Percentiles rank a stretch among this genome's conserved stretches.
Conservation (phyloP, 2,113 vertebrate genomes). For the Microtus ochrogaster region DNA sequence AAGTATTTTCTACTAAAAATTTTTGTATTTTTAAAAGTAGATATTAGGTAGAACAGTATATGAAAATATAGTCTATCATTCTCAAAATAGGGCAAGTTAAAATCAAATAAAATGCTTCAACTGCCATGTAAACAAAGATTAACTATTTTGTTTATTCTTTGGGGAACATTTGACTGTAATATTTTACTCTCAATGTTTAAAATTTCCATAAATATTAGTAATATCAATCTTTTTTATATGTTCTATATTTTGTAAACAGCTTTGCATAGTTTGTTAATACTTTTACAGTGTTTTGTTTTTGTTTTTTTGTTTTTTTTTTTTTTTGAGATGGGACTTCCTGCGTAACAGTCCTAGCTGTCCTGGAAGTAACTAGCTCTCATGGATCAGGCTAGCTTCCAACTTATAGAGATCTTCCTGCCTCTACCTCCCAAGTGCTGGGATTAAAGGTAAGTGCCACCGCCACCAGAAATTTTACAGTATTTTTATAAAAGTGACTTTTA, state of each 20-base stretch:
- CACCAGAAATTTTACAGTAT: not conserved
- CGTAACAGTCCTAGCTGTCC: too few relatives aligned
- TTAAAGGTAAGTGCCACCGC: too few relatives aligned
- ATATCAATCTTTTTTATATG: not conserved
- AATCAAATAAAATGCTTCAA: not conserved
- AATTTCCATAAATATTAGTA: not conserved
- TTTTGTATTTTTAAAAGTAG: not conserved
- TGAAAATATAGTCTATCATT: too few relatives aligned
- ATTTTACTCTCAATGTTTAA: constrained; percentile 7
- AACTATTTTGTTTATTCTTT: not conserved
- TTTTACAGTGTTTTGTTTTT: not conserved
- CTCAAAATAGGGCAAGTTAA: not conserved
- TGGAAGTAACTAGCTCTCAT: too few relatives aligned
- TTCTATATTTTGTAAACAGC: not conserved
- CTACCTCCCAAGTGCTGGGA: too few relatives aligned
- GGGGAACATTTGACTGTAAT: not conserved
- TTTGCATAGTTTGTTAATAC: not conserved
- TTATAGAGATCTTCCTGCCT: too few relatives aligned
- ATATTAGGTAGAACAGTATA: not conserved
- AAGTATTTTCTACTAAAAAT: not conserved
- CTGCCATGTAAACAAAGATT: not conserved
- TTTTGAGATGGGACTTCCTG: too few relatives aligned
- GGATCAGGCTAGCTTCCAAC: too few relatives aligned
- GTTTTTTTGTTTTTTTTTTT: not conserved
- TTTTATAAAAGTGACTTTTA: not conserved